Base-by-base conservation (phyloP, 1,140 invertebrate genomes). In the Drosophila paulistorum region DNA sequence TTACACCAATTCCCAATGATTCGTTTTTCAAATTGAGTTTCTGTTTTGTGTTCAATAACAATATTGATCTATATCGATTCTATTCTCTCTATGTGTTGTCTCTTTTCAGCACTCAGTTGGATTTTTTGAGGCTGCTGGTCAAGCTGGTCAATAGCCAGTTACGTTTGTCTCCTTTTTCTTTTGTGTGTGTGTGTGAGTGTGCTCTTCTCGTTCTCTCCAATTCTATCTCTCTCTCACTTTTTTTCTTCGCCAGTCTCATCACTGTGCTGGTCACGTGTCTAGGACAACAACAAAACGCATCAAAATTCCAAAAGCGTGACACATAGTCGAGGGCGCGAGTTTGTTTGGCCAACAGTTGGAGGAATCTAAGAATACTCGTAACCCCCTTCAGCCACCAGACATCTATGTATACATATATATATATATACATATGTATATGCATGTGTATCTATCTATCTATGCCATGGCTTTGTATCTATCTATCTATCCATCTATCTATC, bases 241-340 rank as follows among this genome's bases (percentile, higher is more conserved):
- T 51, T 23, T 23, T 51, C 45, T 51, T 51, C 0, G 7, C 48
- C 23, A 9, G 39, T 60, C 42, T 48, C 45, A 23, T 41, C 42
- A 13, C 5, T 39, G 57, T 42, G 23, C n/a, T 60, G 54, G 45
- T 51, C 45, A 51, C 45, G 45, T 51, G 45, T 51, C 45, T 51
- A 51, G 45, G 45, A 23, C 45, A 51, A 51, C 45, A 51, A 51
- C 45, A 20, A 51, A 51, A 51, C 45, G 45, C 45, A 51, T 51
- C 45, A 51, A 51, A 51, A 51, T 51, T 51, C 45, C 45, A 51
- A 51, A 51, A 51, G 45, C 45, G 45, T 51, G 45, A 51, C 45
- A 51, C 17, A 51, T 51, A 51, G 45, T 23, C 17, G 45, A 51
- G 45, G 45, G 45, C 45, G 45, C 45, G 45, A 51, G 45, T 51